These are phyloP conservation scores for Polydrusus cervinus DNA, from an alignment of 2,888 invertebrate genomes.

Conservation along the genomic window DNA sequence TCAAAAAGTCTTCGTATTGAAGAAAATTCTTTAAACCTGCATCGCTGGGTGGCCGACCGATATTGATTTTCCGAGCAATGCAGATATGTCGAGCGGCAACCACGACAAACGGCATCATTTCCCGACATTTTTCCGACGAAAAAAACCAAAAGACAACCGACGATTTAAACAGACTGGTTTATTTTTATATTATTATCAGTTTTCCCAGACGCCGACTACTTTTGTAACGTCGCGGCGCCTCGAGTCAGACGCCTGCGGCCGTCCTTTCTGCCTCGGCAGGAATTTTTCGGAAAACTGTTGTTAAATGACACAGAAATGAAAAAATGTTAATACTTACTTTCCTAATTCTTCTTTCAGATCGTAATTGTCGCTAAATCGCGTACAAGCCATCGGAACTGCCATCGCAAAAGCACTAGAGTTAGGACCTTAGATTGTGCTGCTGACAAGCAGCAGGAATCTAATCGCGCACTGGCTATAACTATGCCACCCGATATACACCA, in stretches of 20 bases:
- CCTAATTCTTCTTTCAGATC: slow-evolving; percentile 99
- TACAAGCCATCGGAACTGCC: slow-evolving; percentile 93
- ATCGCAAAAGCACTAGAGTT: slow-evolving; percentile 70
- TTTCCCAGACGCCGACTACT: slow-evolving; percentile 38
- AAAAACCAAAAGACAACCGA: slow-evolving; percentile 35
- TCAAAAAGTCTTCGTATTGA: no score
- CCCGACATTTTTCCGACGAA: slow-evolving; percentile 44
- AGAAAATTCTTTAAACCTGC: no score
- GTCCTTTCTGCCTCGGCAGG: slow-evolving; percentile 3
- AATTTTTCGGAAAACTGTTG: background rate
- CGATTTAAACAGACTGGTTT: slow-evolving; percentile 36
- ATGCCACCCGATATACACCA: slow-evolving; percentile 64
- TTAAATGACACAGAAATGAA: background rate
- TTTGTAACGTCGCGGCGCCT: slow-evolving; percentile 48
- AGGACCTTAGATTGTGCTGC: slow-evolving; percentile 59
- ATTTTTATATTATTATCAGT: slow-evolving; percentile 44
- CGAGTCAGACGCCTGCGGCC: slow-evolving; percentile 28
- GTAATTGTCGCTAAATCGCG: slow-evolving; percentile 99
- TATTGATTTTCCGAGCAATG: slow-evolving; percentile 73
- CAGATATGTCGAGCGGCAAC: slow-evolving; percentile 69
- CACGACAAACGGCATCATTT: slow-evolving; percentile 48
- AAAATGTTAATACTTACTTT: slow-evolving; percentile 83
- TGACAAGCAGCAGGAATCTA: slow-evolving; percentile 44
- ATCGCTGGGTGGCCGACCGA: slow-evolving; percentile 45
- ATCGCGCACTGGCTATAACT: slow-evolving; percentile 58